Evolutionary conservation across 2,888 invertebrate species (phyloP), one percentile per base, ranked within the genome.

Genomic region (Drosophila bunnanda): DNA sequence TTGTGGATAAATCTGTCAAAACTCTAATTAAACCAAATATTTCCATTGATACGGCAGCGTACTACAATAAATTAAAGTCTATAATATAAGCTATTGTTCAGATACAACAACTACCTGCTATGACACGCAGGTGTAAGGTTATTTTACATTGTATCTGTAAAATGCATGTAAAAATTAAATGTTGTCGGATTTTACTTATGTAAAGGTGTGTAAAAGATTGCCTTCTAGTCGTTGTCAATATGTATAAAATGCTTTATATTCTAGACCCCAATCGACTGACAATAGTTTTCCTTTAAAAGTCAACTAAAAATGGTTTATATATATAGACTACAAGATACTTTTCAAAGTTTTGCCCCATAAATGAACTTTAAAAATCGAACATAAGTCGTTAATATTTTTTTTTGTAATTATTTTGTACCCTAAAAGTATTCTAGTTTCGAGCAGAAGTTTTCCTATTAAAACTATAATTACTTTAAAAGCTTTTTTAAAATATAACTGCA

Each of bases 181-280:
- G 20, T 10, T n/a, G n/a, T n/a, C n/a, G n/a, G n/a, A n/a, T n/a
- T 17, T 12, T 13, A 48, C 8, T 32, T 13, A 13, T 13, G 12
- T 30, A 30, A 17, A 13, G 7, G 4, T 15, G 8, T 44, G 15
- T 43, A 43, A 28, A 5, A 0, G 0, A 3, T 25, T 44, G 6
- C 8, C 7, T 44, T 15, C 4, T 28, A 10, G 2, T 43, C 2
- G 7, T 8, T 15, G 0, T 15, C 0, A 7, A 4, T 1, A 6
- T 8, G 3, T 22, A 43, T 22, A 43, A 43, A 43, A 22, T 20
- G 0, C 3, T 13, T n/a, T 28, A 10, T 46, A 28, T 28, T 46
- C 10, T 10, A 9, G 25, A 46, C 5, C 10, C n/a, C 2, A 1
- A n/a, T 2, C 4, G 0, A 2, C 1, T 15, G 15, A 0, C 9